phyloP scores from a whole-genome alignment of 2,888 invertebrate species.

The Heliconius erato region DNA sequence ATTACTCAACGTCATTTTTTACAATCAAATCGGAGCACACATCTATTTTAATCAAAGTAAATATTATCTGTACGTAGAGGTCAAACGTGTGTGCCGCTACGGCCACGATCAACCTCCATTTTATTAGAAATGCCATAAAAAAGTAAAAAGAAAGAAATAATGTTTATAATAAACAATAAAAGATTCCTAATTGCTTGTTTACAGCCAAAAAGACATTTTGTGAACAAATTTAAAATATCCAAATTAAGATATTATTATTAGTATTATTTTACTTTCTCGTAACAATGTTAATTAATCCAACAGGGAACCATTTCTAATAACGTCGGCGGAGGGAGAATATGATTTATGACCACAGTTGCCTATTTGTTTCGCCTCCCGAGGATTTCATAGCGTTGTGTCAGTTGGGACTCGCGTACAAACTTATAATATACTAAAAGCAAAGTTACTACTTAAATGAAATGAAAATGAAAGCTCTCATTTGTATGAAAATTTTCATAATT shows the following conservation, averaged over 20 bases:
- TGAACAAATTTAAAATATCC: slow-evolving; percentile 21
- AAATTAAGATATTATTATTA: slow-evolving; percentile 39
- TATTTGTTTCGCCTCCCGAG: slow-evolving; percentile 53
- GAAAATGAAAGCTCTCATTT: neutral
- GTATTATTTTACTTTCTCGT: slow-evolving; percentile 47
- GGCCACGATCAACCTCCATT: neutral
- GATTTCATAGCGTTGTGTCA: slow-evolving; percentile 46
- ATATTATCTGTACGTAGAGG: slow-evolving; percentile 2
- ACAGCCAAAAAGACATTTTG: neutral
- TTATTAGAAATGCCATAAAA: neutral
- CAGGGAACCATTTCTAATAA: slow-evolving; percentile 54
- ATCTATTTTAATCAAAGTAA: slow-evolving; percentile 17
- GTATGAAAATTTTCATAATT: neutral
- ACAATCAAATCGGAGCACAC: slow-evolving; percentile 12
- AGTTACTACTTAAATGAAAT: slow-evolving; percentile 18
- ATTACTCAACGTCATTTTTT: neutral
- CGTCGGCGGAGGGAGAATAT: slow-evolving; percentile 52
- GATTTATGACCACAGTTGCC: slow-evolving; percentile 56
- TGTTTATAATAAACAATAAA: neutral
- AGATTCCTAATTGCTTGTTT: no score
- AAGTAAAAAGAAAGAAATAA: neutral
- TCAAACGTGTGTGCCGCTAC: neutral
- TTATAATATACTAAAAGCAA: slow-evolving; percentile 4
- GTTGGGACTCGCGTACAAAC: slow-evolving; percentile 26
- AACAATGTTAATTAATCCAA: slow-evolving; percentile 55